A percentile compares a stretch with the other conserved stretches of the same genome.
phyloP scores from a whole-genome alignment of 2,888 invertebrate genomes.

The Antitype chi region DNA sequence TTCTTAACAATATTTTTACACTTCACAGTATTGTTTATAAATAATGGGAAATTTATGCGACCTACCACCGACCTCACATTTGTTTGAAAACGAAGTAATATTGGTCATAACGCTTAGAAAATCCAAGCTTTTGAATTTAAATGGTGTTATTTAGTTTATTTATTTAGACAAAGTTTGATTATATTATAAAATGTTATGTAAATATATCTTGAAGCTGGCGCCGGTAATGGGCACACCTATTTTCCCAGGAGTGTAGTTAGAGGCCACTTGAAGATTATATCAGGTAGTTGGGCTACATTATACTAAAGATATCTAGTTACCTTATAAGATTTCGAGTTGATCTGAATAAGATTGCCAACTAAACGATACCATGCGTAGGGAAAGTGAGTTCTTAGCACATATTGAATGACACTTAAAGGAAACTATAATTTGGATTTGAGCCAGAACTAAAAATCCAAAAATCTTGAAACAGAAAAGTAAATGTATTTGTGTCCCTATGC shows the following conservation, averaged over 20 bases:
- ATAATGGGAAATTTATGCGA: conserved; percentile 60
- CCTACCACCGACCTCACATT: conserved; percentile 56
- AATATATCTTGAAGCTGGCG: conserved; percentile 36
- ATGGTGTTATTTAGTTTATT: conserved; percentile 50
- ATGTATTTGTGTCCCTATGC: background rate
- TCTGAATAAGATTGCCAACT: background rate
- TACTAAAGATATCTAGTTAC: background rate
- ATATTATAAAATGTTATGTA: conserved; percentile 48
- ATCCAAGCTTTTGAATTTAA: conserved; percentile 48
- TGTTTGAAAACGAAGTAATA: conserved; percentile 48
- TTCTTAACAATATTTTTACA: conserved; percentile 22
- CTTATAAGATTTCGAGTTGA: conserved; percentile 1
- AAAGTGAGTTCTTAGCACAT: conserved; percentile 24
- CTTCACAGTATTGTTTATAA: conserved; percentile 47
- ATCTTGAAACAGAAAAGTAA: background rate
- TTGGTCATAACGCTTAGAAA: conserved; percentile 48
- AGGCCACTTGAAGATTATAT: conserved; percentile 36
- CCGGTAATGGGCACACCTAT: conserved; percentile 37
- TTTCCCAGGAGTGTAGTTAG: conserved; percentile 32
- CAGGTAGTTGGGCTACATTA: conserved; percentile 15
- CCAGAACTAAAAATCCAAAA: conserved; percentile 2
- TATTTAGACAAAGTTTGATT: conserved; percentile 41
- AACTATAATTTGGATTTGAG: conserved; percentile 17
- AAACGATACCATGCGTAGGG: background rate
- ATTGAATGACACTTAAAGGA: background rate